phyloP scores from a whole-genome alignment of 2,888 invertebrate genomes.

The Hypercompe scribonia region DNA sequence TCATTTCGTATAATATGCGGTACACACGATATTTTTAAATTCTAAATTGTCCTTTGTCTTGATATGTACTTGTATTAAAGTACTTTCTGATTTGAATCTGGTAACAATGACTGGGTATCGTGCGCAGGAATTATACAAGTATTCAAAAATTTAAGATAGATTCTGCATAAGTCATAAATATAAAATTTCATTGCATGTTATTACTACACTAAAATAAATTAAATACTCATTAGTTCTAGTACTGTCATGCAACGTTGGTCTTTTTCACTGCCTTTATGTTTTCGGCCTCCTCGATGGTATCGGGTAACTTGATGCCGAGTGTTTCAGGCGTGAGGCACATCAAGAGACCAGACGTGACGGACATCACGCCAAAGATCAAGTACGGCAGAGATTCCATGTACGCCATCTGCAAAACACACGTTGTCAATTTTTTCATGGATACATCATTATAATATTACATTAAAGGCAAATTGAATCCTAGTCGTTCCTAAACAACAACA shows the following conservation, averaged over 20 bases:
- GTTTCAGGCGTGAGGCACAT: constrained; percentile 87
- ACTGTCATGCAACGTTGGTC: constrained; percentile 14
- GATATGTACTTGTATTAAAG: not conserved
- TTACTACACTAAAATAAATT: not conserved
- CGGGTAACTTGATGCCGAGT: constrained; percentile 73
- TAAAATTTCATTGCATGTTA: not conserved
- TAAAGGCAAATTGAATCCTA: not conserved
- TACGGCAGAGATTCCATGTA: constrained; percentile 80
- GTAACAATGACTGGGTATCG: not conserved
- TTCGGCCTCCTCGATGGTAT: constrained; percentile 83
- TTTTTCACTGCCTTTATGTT: constrained; percentile 58
- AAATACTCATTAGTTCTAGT: not conserved
- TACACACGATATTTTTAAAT: no score
- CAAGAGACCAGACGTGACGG: constrained; percentile 80
- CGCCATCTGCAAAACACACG: constrained; percentile 61
- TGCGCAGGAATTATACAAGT: no score
- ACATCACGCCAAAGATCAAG: constrained; percentile 84
- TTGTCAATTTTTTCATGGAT: not conserved
- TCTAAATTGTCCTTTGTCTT: not conserved
- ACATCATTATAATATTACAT: not conserved
- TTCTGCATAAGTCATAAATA: not conserved
- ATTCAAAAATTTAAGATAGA: no score
- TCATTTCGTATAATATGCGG: no score
- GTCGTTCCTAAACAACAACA: not conserved
- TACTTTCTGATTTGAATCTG: not conserved